phyloP scores from a whole-genome alignment of 2,888 invertebrate species.

The Antheraea yamamai region DNA sequence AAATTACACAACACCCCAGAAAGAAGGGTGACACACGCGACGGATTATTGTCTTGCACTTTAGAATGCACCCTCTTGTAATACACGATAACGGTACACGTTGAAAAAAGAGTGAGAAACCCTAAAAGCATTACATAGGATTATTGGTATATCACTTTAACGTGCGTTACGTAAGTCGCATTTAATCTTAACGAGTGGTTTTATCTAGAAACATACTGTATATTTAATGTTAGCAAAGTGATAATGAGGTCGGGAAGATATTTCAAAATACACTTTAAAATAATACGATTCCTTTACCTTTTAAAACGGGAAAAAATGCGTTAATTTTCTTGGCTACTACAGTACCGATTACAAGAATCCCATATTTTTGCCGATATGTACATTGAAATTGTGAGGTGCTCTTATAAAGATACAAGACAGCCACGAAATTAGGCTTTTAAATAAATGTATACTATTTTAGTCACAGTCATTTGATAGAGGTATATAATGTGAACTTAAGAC shows the following conservation, averaged over 20 bases:
- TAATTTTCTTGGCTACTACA: not conserved
- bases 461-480: conserved; percentile 53
- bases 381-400: not conserved
- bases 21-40: conserved; percentile 56
- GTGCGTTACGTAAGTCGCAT: conserved; percentile 63
- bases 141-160: conserved; percentile 73
- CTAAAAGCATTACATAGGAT: conserved; percentile 66
- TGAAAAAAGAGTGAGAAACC: conserved; percentile 63
- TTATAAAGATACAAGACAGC: not conserved
- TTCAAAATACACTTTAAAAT: not conserved
- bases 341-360: not conserved
- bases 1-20: conserved; percentile 64
- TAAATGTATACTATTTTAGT: conserved; percentile 34
- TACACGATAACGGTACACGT: conserved; percentile 54
- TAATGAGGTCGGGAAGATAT: not conserved
- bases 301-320: not conserved
- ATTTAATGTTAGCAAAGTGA: not conserved
- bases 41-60: conserved; percentile 73
- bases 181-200: conserved; percentile 56
- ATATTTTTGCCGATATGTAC: not conserved
- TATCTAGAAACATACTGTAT: conserved; percentile 6
- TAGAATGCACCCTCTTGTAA: conserved; percentile 66
- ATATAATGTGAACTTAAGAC: conserved; percentile 45
- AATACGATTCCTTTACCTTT: not conserved
- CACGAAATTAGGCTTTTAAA: not conserved